A percentile compares a stretch with the other conserved stretches of the same genome.
phyloP scores from a whole-genome alignment of 2,113 vertebrate species.

The Microtus oregoni region DNA sequence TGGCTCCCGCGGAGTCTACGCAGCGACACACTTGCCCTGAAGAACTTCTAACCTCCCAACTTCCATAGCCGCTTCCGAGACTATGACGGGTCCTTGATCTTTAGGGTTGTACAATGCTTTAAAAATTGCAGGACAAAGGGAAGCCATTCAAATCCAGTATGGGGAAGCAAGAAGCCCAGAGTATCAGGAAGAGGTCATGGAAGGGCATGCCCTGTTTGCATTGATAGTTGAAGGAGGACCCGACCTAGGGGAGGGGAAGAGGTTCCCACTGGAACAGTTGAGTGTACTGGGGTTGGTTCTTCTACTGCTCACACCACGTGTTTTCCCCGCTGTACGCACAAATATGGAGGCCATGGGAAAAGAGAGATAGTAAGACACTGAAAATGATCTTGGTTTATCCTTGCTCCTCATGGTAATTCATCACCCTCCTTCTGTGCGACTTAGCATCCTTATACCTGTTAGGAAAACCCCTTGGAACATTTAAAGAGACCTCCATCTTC shows the following conservation, averaged over 20 bases:
- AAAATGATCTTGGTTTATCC: background rate
- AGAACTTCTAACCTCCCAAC: conserved; percentile 71
- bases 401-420: background rate
- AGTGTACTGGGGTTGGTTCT: background rate
- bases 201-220: background rate
- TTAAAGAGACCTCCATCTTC: background rate
- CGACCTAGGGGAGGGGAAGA: background rate
- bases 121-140: conserved; percentile 65
- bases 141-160: conserved; percentile 65
- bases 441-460: too few species aligned
- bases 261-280: background rate
- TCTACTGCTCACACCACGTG: background rate
- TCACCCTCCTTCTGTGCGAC: too few species aligned
- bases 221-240: background rate
- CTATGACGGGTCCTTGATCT: conserved; percentile 67
- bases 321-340: background rate
- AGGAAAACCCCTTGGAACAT: too few species aligned
- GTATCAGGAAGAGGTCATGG: conserved; percentile 45
- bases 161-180: background rate
- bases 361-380: background rate
- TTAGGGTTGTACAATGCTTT: conserved; percentile 69
- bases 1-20: conserved; percentile 37
- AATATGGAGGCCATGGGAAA: background rate
- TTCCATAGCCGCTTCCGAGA: conserved; percentile 75
- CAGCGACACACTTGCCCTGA: conserved; percentile 68